Base-by-base conservation (phyloP, 1,140 invertebrate species). In the Gonatopus flavifemur region DNA sequence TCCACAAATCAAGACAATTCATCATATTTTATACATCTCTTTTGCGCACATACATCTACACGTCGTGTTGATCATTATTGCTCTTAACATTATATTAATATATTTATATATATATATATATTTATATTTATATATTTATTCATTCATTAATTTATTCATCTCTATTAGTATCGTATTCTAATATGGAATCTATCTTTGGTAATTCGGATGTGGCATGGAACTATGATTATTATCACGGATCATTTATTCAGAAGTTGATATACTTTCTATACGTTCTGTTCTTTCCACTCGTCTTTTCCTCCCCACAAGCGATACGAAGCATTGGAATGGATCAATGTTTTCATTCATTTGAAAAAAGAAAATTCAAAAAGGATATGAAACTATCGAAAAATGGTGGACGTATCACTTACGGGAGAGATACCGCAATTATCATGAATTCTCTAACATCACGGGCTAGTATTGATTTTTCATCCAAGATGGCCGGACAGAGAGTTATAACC, bases 121-220 rank as follows among this genome's bases (percentile, higher is more conserved):
- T n/a, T n/a, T n/a, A n/a, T n/a, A n/a, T n/a, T n/a, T n/a, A n/a
- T n/a, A n/a, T n/a, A n/a, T n/a, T n/a, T n/a, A n/a, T n/a, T n/a
- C n/a, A n/a, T n/a, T n/a, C n/a, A n/a, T n/a, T n/a, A n/a, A n/a
- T n/a, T n/a, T n/a, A n/a, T n/a, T n/a, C n/a, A n/a, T n/a, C n/a
- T n/a, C 25, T 28, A 28, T 28, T 28, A 28, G 37, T 28, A 35
- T 45, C 10, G 30, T 33, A 24, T 22, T 28, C 40, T 48, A 48
- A 48, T 48, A 36, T 46, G 37, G 18, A 44, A 52, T 38, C 49
- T 52, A 52, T 44, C 70, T 72, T 74, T 74, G 70, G 64, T 76
- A 75, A 71, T 74, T 74, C 61, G 66, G 67, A 69, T 70, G 67
- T 74, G n/a, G 70, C 69, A 68, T 76, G 67, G 68, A 75, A 75